These are phyloP conservation scores for Parazoanthus atlanticus DNA, from an alignment of 92 coral and sea anemone species.

Conservation along the genomic window DNA sequence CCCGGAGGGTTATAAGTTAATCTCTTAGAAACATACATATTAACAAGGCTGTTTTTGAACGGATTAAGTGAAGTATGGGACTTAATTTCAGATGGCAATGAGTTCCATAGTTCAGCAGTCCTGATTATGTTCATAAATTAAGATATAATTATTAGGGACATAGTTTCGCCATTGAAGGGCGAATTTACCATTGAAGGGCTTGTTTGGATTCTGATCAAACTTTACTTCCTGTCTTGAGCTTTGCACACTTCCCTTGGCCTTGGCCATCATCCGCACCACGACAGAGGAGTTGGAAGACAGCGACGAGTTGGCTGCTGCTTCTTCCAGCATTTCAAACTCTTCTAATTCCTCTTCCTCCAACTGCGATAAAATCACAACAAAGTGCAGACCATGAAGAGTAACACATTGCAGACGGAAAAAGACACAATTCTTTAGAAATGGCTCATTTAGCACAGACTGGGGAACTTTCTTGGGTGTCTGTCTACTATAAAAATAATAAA, in stretches of 20 bases:
- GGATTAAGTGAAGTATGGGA: too few relatives aligned
- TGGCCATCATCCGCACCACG: conserved; percentile 80
- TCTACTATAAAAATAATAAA: too few relatives aligned
- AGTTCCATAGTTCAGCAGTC: too few relatives aligned
- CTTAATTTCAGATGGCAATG: too few relatives aligned
- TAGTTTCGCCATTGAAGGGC: too few relatives aligned
- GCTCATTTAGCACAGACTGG: not conserved
- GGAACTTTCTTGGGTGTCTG: not conserved
- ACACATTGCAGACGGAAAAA: not conserved
- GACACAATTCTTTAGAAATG: not conserved
- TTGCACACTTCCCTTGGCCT: conserved; percentile 51
- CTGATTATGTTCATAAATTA: too few relatives aligned
- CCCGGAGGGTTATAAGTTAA: too few relatives aligned
- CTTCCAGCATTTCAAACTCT: conserved; percentile 91
- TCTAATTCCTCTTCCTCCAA: conserved; percentile 87
- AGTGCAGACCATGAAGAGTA: not conserved
- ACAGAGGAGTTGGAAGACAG: conserved; percentile 95
- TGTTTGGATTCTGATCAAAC: not conserved
- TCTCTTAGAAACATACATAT: too few relatives aligned
- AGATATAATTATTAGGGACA: too few relatives aligned
- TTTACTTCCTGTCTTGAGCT: not conserved
- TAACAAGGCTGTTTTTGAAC: too few relatives aligned
- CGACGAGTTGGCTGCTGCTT: conserved; percentile 92
- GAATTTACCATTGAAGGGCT: too few relatives aligned
- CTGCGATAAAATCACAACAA: conserved; percentile 35